A percentile compares a stretch with the other conserved stretches of the same genome.
Conservation (phyloP, 2,113 vertebrate genomes). For the Candoia aspera region DNA sequence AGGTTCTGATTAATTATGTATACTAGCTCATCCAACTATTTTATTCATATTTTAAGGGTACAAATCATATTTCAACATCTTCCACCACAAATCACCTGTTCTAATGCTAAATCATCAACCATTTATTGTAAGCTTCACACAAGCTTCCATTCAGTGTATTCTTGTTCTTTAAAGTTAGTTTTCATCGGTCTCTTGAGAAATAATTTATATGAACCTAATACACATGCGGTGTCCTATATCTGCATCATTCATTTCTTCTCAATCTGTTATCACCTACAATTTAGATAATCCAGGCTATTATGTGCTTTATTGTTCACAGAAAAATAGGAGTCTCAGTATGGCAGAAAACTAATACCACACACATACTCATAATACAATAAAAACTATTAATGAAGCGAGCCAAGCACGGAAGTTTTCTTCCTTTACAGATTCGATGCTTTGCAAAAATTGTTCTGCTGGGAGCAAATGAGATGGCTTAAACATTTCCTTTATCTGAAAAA, state of each 20-base stretch:
- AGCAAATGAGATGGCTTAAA: conserved; percentile 5
- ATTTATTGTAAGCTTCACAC: conserved; percentile 65
- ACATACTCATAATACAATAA: conserved; percentile 62
- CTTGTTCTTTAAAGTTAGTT: conserved; percentile 68
- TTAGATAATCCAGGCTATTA: conserved; percentile 87
- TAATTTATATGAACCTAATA: conserved; percentile 89
- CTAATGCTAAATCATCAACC: conserved; percentile 47
- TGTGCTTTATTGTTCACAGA: conserved; percentile 81
- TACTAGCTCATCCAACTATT: conserved; percentile 10
- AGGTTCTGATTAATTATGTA: conserved; percentile 18
- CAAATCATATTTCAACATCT: conserved; percentile 42
- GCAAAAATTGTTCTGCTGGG: conserved; percentile 32
- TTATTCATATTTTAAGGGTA: conserved; percentile 42
- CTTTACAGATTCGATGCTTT: conserved; percentile 26
- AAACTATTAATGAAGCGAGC: conserved; percentile 61
- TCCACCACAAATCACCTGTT: conserved; percentile 45
- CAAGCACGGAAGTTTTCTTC: conserved; percentile 28
- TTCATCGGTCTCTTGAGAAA: conserved; percentile 79
- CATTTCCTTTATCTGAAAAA: background rate
- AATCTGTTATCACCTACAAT: conserved; percentile 90
- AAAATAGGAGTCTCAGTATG: conserved; percentile 77
- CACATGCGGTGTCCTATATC: conserved; percentile 85
- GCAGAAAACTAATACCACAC: conserved; percentile 79
- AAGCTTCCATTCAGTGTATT: conserved; percentile 51
- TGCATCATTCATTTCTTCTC: conserved; percentile 78